These are phyloP conservation scores for Podarcis muralis DNA, from an alignment of 2,113 vertebrate species.

Conservation along the genomic window DNA sequence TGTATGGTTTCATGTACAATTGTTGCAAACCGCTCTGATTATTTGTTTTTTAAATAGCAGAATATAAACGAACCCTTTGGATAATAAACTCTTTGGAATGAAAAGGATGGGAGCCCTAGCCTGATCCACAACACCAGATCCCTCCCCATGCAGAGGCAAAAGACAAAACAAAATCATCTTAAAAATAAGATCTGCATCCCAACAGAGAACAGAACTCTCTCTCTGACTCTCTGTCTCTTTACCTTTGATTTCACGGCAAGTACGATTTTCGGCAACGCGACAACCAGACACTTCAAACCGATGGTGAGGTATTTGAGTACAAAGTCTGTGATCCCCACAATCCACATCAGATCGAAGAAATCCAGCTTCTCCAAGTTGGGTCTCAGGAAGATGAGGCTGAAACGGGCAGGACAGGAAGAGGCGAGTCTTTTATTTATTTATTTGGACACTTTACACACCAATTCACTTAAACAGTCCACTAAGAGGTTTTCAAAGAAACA, in stretches of 20 bases:
- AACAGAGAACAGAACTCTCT: not conserved
- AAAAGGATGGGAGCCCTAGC: too few relatives aligned
- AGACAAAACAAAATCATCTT: too few relatives aligned
- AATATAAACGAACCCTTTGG: too few relatives aligned
- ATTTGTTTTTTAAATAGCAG: too few relatives aligned
- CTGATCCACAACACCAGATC: too few relatives aligned
- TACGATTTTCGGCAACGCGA: conserved; percentile 91
- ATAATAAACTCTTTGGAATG: too few relatives aligned
- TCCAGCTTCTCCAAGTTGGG: conserved; percentile 90
- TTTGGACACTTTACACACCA: too few relatives aligned
- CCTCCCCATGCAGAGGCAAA: too few relatives aligned
- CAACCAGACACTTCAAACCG: conserved; percentile 88
- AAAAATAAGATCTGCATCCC: not conserved
- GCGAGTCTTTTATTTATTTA: not conserved
- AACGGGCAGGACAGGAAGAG: not conserved
- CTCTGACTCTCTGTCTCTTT: conserved; percentile 43
- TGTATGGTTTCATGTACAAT: too few relatives aligned
- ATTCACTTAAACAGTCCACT: too few relatives aligned
- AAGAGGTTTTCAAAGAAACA: too few relatives aligned
- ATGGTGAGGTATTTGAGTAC: conserved; percentile 95
- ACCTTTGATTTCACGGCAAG: conserved; percentile 97
- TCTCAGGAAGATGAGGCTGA: conserved; percentile 92
- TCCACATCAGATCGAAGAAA: conserved; percentile 97
- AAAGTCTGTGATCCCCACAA: conserved; percentile 94
- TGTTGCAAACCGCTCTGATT: too few relatives aligned